Evolutionary conservation across 1,140 invertebrate species (phyloP), one percentile per base, ranked within the genome.

Genomic region (Delia radicum): DNA sequence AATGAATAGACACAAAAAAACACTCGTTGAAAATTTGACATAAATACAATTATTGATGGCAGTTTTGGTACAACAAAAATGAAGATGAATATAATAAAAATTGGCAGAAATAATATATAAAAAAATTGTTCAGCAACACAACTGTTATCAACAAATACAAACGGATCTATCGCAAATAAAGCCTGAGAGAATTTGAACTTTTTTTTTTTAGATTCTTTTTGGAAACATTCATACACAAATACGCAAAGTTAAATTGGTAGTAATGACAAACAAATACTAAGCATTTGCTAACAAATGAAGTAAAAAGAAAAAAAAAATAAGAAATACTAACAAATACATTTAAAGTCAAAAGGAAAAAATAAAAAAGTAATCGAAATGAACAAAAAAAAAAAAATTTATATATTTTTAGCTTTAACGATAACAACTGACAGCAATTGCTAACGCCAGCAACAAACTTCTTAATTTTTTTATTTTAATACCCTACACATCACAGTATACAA

Each of bases 41-140:
- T 82, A 84, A 84, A 84, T 84, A 84, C 82, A 84, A 84, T 84
- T 84, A 84, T 82, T 83, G 82, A 84, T 84, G 65, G 65, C 65
- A 69, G 65, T 69, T 69, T 69, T 69, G 18, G 1, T 4, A 65
- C 27, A 63, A 63, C 15, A 33, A 69, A n/a, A n/a, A 63, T 63
- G 61, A 63, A 63, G 61, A 24, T 63, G 13, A 67, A 67, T 18
- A 31, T 18, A 67, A 31, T 18, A 67, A 31, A 13, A 67, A n/a
- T 18, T 67, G 27, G 13, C 18, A 13, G 28, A 48, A 48, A 48
- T 48, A 33, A 33, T 33, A 33, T 33, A 33, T n/a, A n/a, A n/a
- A n/a, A n/a, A n/a, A n/a, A n/a, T n/a, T n/a, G n/a, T n/a, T n/a
- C n/a, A n/a, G n/a, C n/a, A n/a, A n/a, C n/a, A n/a, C n/a, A n/a